A percentile compares a stretch with the other conserved stretches of the same genome.
Evolutionary conservation across 2,797 vertebrate genomes (phyloP).

Genomic region (Eospalax fontanierii): DNA sequence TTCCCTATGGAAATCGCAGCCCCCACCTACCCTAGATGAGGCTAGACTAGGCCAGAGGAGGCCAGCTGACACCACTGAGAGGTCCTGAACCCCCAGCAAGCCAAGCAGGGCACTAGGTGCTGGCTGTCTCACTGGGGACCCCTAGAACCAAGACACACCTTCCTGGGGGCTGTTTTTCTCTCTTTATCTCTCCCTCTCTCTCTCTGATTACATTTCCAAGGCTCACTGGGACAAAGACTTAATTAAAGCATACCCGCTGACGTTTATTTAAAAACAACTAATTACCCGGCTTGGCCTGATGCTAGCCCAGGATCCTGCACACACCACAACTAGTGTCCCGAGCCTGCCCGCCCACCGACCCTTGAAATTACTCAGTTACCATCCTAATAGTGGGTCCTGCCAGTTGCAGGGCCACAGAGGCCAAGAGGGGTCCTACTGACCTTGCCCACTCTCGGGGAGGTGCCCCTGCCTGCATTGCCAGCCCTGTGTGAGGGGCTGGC

Average conservation of each 20-base stretch:
- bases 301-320: conserved; percentile 72
- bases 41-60: neutral
- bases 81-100: neutral
- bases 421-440: neutral
- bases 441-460: neutral
- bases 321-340: conserved; percentile 70
- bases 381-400: neutral
- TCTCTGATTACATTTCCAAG: conserved; percentile 75
- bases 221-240: conserved; percentile 87
- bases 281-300: conserved; percentile 74
- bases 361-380: conserved; percentile 31
- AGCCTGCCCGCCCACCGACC: conserved; percentile 65
- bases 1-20: neutral
- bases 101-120: neutral
- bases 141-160: neutral
- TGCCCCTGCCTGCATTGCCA: neutral
- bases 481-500: neutral
- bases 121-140: neutral
- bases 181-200: conserved; percentile 69
- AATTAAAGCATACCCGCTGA: conserved; percentile 88
- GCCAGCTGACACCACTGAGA: too few relatives aligned
- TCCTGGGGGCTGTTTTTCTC: neutral
- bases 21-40: neutral
- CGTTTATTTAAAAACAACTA: conserved; percentile 87
- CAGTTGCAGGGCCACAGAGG: neutral